Evolutionary conservation across 2,797 vertebrate genomes (phyloP).

Genomic region (Poecilia wingei): DNA sequence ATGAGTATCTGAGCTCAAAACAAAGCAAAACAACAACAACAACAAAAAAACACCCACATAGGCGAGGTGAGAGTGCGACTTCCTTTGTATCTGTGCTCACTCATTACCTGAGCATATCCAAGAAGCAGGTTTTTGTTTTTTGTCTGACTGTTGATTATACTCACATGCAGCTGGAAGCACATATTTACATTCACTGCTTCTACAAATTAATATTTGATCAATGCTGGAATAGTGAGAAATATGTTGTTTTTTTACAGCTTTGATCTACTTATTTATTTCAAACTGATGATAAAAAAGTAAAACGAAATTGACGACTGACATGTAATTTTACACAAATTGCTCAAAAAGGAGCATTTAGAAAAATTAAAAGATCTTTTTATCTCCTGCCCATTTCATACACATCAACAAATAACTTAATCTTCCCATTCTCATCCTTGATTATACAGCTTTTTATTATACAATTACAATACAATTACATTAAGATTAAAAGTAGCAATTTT

Average conservation of each 20-base stretch:
- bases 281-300: no score
- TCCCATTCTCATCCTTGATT: no score
- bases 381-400: no score
- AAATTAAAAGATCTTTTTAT: no score
- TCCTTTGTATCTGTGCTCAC: not conserved
- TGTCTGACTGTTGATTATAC: not conserved
- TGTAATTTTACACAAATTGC: no score
- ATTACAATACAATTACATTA: no score
- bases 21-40: constrained; percentile 33
- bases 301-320: no score
- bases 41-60: constrained; percentile 30
- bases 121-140: not conserved
- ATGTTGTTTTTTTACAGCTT: not conserved
- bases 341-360: no score
- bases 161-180: not conserved
- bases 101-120: constrained; percentile 6
- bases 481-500: no score
- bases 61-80: constrained; percentile 39
- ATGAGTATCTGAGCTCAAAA: constrained; percentile 58
- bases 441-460: no score
- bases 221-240: not conserved
- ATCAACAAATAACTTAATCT: no score
- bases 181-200: not conserved
- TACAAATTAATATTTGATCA: not conserved
- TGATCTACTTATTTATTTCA: not conserved